A percentile compares a stretch with the other conserved stretches of the same genome.
Evolutionary conservation across 2,888 invertebrate species (phyloP).

Genomic region (Mantis religiosa): DNA sequence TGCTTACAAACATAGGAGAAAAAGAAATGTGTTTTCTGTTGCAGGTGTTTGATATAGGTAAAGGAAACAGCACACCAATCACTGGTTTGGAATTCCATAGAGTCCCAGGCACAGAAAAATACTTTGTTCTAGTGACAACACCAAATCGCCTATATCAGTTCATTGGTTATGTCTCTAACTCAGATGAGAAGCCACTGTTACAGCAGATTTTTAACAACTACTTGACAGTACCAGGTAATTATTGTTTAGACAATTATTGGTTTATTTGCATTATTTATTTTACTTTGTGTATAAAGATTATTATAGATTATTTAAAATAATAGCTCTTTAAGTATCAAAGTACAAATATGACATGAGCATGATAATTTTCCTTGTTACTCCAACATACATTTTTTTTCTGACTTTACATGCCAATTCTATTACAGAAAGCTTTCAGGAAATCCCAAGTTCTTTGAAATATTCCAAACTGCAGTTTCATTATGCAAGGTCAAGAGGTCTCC

Average conservation of each 20-base stretch:
- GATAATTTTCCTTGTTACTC: too few species aligned
- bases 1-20: neutral
- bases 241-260: neutral
- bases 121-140: slow-evolving; percentile 80
- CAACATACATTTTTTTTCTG: too few species aligned
- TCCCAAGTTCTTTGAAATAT: slow-evolving; percentile 67
- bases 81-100: slow-evolving; percentile 84
- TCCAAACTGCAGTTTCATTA: slow-evolving; percentile 78
- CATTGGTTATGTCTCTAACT: slow-evolving; percentile 64
- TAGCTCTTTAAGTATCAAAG: too few species aligned
- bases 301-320: too few species aligned
- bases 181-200: slow-evolving; percentile 75
- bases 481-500: slow-evolving; percentile 57
- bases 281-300: too few species aligned
- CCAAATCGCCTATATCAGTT: slow-evolving; percentile 83
- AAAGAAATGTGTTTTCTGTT: slow-evolving; percentile 18
- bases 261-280: neutral
- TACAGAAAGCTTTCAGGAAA: slow-evolving; percentile 57
- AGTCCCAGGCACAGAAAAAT: slow-evolving; percentile 66
- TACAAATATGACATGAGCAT: too few species aligned
- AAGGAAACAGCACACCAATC: slow-evolving; percentile 71
- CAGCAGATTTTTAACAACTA: slow-evolving; percentile 76
- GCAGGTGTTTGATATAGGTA: slow-evolving; percentile 84
- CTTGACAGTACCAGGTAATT: slow-evolving; percentile 62
- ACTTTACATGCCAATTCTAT: neutral